Evolutionary conservation across 2,888 invertebrate genomes (phyloP).

Genomic region (Volucella bombylans): DNA sequence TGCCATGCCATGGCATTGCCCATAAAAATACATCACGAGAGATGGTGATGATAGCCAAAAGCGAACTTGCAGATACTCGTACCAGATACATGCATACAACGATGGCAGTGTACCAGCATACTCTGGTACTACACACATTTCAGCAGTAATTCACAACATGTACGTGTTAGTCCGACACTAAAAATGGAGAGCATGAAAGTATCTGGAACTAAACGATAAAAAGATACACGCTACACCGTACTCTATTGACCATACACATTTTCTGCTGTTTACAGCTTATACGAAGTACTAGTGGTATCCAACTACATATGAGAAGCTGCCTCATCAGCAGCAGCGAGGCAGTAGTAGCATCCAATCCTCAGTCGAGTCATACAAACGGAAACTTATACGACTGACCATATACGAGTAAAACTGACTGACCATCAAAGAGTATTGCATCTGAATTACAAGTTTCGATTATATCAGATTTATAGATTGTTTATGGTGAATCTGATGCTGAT

Average conservation of each 20-base stretch:
- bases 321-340: conserved; percentile 25
- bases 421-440: not conserved
- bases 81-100: conserved; percentile 43
- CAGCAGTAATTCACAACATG: conserved; percentile 71
- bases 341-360: conserved; percentile 32
- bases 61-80: conserved; percentile 12
- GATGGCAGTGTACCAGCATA: not conserved
- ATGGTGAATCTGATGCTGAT: conserved; percentile 36
- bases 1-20: conserved; percentile 51
- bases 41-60: conserved; percentile 72
- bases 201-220: conserved; percentile 72
- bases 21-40: conserved; percentile 64
- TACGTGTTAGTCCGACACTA: conserved; percentile 73
- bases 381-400: no score
- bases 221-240: conserved; percentile 46
- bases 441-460: conserved; percentile 71
- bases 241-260: conserved; percentile 39
- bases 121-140: conserved; percentile 21
- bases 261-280: conserved; percentile 37
- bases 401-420: no score
- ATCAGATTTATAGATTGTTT: conserved; percentile 67
- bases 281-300: not conserved
- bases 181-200: conserved; percentile 73
- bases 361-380: no score
- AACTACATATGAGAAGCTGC: conserved; percentile 29